Evolutionary conservation across 2,888 invertebrate species (phyloP).

Genomic region (Ferrisia virgata): DNA sequence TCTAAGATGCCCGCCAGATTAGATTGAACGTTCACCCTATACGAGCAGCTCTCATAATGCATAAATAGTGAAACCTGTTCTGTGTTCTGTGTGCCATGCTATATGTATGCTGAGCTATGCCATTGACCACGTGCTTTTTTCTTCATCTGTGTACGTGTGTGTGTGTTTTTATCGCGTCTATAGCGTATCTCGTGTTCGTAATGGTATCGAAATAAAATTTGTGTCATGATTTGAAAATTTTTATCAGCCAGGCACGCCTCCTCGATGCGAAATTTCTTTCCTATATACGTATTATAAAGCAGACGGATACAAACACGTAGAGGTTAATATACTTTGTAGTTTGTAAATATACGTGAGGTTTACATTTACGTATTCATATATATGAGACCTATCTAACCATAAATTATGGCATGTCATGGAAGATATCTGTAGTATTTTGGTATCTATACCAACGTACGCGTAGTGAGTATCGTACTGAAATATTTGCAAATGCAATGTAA

Average conservation of each 20-base stretch:
- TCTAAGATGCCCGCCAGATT: not conserved
- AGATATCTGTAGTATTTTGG: not conserved
- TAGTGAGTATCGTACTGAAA: no score
- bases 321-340: not conserved
- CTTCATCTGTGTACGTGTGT: no score
- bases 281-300: no score
- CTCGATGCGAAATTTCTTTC: not conserved
- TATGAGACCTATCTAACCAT: no score
- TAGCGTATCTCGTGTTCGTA: not conserved
- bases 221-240: constrained; percentile 5
- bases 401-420: not conserved
- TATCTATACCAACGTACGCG: no score
- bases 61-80: not conserved
- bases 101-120: not conserved
- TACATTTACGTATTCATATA: no score
- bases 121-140: constrained; percentile 4
- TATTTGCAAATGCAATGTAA: not conserved
- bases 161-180: not conserved
- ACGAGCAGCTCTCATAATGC: no score
- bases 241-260: not conserved
- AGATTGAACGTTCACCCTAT: not conserved
- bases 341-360: not conserved
- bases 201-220: not conserved
- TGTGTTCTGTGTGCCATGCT: not conserved
- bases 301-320: not conserved